Base-by-base conservation (phyloP, 2,888 invertebrate genomes). In the Luffia ferchaultella region DNA sequence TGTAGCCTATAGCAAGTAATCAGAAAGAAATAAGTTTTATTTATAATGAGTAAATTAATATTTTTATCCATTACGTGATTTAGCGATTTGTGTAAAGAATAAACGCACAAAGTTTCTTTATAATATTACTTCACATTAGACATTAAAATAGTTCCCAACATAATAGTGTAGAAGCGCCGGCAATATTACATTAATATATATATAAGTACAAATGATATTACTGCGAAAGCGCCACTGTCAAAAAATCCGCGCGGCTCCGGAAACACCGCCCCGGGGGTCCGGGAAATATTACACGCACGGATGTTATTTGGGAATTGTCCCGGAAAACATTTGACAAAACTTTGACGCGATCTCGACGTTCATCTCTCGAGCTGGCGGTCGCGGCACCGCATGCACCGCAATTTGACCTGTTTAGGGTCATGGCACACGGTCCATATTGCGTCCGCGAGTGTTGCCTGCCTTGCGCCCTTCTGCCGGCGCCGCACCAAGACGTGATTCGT, bases 401-500 rank as follows among this genome's bases (percentile, higher is more conserved):
- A 51, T 48, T 19, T 18, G 3, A 19, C 17, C 50, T 46, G 52
- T 30, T 9, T 9, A 44, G 12, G 20, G 46, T 1, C n/a, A n/a
- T 64, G 65, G 63, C 64, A 61, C 62, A 63, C 58, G 62, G 62
- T 62, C 62, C 30, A 30, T 12, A 7, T 30, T 12, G 30, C 30
- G 30, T 1, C 20, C 19, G 17, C 43, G 17, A 3, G 17, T n/a
- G 17, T n/a, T n/a, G n/a, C 40, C 12, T 9, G 12, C 9, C 7
- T 12, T 7, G 12, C 9, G 9, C 40, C 58, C 59, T 57, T 56
- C 58, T 64, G 62, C 63, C 64, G 63, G 64, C 64, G 65, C 63
- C 64, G 61, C 62, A 63, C 58, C 62, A 61, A 62, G 62, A 65
- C 68, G 70, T 71, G 73, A 74, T 75, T 73, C 66, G 70, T 68